These are phyloP conservation scores for Phocides pigmalion DNA, from an alignment of 1,140 invertebrate species.

Conservation along the genomic window DNA sequence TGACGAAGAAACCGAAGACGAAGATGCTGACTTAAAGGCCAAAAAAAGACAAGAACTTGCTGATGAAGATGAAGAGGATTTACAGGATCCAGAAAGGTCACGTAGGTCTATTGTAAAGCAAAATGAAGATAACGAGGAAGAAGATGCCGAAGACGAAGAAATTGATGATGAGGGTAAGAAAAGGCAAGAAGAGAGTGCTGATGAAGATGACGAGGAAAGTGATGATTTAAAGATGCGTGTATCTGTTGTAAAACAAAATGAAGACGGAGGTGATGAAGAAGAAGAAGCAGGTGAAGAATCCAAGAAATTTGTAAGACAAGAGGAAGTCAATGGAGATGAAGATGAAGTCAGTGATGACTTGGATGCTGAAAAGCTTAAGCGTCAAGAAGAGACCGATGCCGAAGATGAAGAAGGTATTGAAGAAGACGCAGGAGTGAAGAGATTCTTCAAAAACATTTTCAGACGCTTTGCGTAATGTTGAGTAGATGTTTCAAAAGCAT, in stretches of 20 bases:
- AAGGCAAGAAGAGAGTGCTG: neutral
- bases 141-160: conserved; percentile 32
- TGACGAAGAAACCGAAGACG: conserved; percentile 11
- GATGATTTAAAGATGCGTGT: neutral
- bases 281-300: no score
- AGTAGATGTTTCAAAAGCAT: conserved; percentile 53
- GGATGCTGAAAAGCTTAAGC: conserved; percentile 1
- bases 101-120: neutral
- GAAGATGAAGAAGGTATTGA: conserved; percentile 38
- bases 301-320: conserved; percentile 31
- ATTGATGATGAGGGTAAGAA: neutral
- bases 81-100: neutral
- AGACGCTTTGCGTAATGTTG: conserved; percentile 51
- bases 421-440: conserved; percentile 32
- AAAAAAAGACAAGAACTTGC: conserved; percentile 1
- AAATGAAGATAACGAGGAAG: conserved; percentile 35
- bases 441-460: conserved; percentile 48
- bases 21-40: conserved; percentile 26
- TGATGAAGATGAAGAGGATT: conserved; percentile 31
- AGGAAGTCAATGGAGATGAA: conserved; percentile 25
- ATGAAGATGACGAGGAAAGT: conserved; percentile 20
- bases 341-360: conserved; percentile 4
- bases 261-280: conserved; percentile 38
- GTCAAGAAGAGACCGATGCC: conserved; percentile 30
- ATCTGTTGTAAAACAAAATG: conserved; percentile 1